Base-by-base conservation (phyloP, 2,888 invertebrate species). In the Mongoloraphidia duomilia region DNA sequence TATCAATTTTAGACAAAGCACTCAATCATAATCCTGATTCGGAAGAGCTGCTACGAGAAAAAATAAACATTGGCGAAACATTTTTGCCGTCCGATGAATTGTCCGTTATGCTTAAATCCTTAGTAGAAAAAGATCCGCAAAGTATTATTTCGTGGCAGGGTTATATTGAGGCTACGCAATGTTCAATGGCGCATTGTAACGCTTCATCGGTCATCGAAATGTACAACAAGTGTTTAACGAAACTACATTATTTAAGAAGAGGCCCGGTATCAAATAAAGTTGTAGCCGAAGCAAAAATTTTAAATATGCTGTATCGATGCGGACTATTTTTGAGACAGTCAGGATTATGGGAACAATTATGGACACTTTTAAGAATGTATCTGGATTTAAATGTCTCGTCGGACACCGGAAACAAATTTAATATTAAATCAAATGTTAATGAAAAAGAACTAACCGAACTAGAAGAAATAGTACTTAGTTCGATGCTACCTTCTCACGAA, bases 331-430 rank as follows among this genome's bases (percentile, higher is more conserved):
- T 83, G 14, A 74, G 80, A 46, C 85, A 86, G 59, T 77, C 80
- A 8, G 85, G 85, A 1, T 71, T 84, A 50, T 80, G 79, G 73
- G 87, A 87, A 67, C 79, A 78, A 59, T 76, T 88, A 59, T 82
- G 83, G 75, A 78, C 81, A 53, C 68, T 84, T 37, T 64, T 87
- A 43, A 77, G 80, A 60, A 67, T 85, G 60, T 80, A 80, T 58
- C 67, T 82, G 34, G 78, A 79, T 55, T 67, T 86, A 55, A 84
- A 82, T 70, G 71, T 82, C 53, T 70, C 73, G 1, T 63, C 63
- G 0, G 59, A 66, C 46, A 59, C 60, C 49, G 48, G 59, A 53
- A 47, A 54, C 38, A 58, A 59, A 43, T 63, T 63, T 49, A 58
- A 60, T 49, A 54, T 61, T 12, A 46, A 46, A 13, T 53, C 54